Base-by-base conservation (phyloP, 2,888 invertebrate genomes). In the Reticulitermes lucifugus region DNA sequence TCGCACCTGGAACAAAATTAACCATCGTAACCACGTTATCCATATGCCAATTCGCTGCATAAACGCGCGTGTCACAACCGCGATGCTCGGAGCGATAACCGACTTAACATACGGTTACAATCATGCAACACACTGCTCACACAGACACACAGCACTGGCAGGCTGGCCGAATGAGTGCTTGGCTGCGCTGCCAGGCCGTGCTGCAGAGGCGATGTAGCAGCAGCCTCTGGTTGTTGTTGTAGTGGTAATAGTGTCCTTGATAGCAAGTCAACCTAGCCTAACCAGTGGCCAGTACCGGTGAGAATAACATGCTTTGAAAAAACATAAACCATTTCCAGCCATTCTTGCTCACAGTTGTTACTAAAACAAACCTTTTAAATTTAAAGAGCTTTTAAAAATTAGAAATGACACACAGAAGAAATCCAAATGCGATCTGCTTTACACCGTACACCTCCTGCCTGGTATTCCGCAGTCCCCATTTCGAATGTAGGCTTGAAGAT, bases 261-360 rank as follows among this genome's bases (percentile, higher is more conserved):
- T 84, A 84, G 25, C 51, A 84, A 84, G 84, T 81, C 80, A 84
- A 84, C 84, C 84, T 73, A 73, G 73, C 29, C 73, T 41, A 73
- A 41, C 73, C 41, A 35, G 73, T 73, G 73, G 73, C 73, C 35
- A 73, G 41, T n/a, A 29, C 55, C 55, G 12, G 55, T 18, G 55
- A 18, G 55, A 65, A 25, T 65, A 65, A 25, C 65, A 65, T 65
- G 65, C 65, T 65, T 65, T 25, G 65, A 65, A 65, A 65, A 65
- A 65, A 65, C 55, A 55, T 55, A 18, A 55, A 18, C 55, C 55
- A 18, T 55, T 55, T 55, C 10, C 46, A 46, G 46, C 9, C 2
- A 46, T 46, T 46, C 46, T 46, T 46, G 12, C 46, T 46, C 12
- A 9, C 46, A 46, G 1, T 46, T 46, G 46, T 12, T 12, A 18